These are phyloP conservation scores for Struthidea cinerea DNA, from an alignment of 2,113 vertebrate species.

Conservation along the genomic window DNA sequence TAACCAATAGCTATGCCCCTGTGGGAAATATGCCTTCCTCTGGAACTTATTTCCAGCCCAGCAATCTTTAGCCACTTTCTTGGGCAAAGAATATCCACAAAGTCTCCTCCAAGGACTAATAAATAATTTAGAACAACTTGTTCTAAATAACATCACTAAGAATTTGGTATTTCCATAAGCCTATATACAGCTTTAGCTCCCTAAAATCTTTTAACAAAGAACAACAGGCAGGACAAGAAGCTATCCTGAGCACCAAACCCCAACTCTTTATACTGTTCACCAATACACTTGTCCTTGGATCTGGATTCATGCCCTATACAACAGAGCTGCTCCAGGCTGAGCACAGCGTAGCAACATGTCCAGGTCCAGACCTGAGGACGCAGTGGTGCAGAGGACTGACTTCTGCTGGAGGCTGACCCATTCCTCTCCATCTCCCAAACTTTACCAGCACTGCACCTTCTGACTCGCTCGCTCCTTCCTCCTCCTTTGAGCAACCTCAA, in stretches of 20 bases:
- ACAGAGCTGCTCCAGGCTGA: neutral
- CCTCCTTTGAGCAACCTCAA: neutral
- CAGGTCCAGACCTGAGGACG: rapidly evolving
- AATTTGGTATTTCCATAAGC: neutral
- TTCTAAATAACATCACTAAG: neutral
- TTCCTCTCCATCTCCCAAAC: neutral
- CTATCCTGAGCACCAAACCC: neutral
- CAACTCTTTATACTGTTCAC: neutral
- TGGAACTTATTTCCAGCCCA: neutral
- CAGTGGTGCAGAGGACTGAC: rapidly evolving
- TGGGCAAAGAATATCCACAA: neutral
- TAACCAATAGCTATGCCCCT: neutral
- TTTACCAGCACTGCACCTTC: neutral
- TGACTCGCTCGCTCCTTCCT: neutral
- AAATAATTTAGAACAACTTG: neutral
- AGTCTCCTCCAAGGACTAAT: neutral
- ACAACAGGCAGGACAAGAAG: neutral
- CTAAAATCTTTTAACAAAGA: neutral
- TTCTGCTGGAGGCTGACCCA: neutral
- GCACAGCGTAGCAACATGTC: neutral
- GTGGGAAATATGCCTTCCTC: neutral
- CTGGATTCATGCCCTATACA: neutral
- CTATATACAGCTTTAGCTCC: neutral
- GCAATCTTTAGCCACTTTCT: neutral
- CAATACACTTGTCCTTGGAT: neutral